Percentiles rank a stretch among this genome's conserved stretches.
Evolutionary conservation across 1,140 invertebrate species (phyloP).

Genomic region (Spodoptera frugiperda): DNA sequence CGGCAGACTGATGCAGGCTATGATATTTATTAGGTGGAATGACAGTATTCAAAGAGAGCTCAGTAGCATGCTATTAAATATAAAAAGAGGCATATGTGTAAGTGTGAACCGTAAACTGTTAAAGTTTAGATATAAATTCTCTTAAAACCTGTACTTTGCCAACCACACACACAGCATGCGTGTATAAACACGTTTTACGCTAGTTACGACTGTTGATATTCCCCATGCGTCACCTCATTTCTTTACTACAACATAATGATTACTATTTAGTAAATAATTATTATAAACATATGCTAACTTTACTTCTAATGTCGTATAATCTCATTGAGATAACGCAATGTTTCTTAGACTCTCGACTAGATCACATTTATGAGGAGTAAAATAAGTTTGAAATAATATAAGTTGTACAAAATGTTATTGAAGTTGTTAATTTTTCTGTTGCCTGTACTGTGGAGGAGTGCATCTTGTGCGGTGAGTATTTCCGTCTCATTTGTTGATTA

Average conservation of each 20-base stretch:
- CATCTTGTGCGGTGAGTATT: conserved; percentile 18
- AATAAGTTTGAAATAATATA: neutral
- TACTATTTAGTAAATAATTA: conserved; percentile 5
- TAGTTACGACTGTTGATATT: neutral
- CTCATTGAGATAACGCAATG: conserved; percentile 5
- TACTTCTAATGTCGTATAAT: neutral
- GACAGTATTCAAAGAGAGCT: too few species aligned
- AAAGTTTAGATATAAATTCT: too few species aligned
- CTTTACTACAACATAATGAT: neutral
- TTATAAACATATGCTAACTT: neutral
- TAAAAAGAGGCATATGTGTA: too few species aligned
- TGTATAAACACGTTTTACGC: neutral
- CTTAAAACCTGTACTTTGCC: too few species aligned
- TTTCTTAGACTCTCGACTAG: neutral
- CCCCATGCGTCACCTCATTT: neutral
- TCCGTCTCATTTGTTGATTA: neutral
- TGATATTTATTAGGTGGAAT: too few species aligned
- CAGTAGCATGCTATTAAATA: too few species aligned
- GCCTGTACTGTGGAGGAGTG: conserved; percentile 4
- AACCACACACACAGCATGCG: too few species aligned
- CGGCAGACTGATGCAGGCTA: too few species aligned
- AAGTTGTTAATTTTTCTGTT: conserved; percentile 21
- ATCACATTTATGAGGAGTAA: neutral
- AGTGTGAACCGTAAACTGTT: too few species aligned
- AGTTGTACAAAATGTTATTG: neutral